phyloP scores from a whole-genome alignment of 2,113 vertebrate genomes.

The Solea senegalensis region DNA sequence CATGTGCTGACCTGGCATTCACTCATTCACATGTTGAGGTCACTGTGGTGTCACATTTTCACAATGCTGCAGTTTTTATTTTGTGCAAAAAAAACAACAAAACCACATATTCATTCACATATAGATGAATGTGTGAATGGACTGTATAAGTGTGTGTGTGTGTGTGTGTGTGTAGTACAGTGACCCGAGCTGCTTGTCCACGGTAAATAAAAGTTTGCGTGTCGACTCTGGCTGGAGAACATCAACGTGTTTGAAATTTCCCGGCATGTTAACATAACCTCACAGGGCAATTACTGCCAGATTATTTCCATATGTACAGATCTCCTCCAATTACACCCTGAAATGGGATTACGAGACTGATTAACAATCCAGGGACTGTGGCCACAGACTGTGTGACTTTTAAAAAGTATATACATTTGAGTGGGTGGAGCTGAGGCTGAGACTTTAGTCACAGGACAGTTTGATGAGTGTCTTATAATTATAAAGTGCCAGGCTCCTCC shows the following conservation, averaged over 20 bases:
- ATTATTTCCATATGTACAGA: conserved; percentile 75
- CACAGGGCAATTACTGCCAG: conserved; percentile 62
- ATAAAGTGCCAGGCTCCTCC: background rate
- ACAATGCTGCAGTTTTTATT: background rate
- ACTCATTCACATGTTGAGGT: conserved; percentile 17
- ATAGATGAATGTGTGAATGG: background rate
- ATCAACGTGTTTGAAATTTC: conserved; percentile 69
- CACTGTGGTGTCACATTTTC: background rate
- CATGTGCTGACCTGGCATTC: conserved; percentile 12
- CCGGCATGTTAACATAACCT: conserved; percentile 72
- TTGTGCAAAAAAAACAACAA: background rate
- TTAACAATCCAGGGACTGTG: conserved; percentile 48
- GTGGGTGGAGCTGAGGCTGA: conserved; percentile 23
- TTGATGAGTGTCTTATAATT: conserved; percentile 19
- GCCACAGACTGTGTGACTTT: conserved; percentile 38
- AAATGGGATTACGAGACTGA: conserved; percentile 44
- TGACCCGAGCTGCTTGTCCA: conserved; percentile 1
- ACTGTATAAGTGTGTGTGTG: background rate
- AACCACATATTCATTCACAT: background rate
- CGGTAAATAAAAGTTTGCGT: conserved; percentile 33
- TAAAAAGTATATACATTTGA: conserved; percentile 3
- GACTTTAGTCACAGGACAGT: conserved; percentile 17
- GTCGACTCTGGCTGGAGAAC: conserved; percentile 63
- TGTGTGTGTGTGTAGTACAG: background rate
- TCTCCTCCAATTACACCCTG: conserved; percentile 53